Conservation (phyloP, 2,888 invertebrate species). For the Pammene aurita region DNA sequence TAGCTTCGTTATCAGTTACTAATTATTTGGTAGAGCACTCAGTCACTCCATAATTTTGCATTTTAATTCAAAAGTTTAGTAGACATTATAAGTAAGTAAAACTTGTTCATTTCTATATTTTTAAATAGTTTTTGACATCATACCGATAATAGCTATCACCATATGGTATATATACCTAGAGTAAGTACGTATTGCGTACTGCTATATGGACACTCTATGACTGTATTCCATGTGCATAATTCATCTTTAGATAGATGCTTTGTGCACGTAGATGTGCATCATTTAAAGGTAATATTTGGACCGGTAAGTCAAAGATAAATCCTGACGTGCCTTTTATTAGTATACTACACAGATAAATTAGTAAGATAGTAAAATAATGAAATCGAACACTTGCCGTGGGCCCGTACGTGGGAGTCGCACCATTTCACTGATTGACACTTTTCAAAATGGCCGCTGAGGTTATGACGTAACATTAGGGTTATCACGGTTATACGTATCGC, state of each 20-base stretch:
- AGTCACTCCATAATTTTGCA: neutral
- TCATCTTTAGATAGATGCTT: too few species aligned
- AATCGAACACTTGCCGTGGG: conserved; percentile 20
- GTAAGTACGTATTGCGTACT: too few species aligned
- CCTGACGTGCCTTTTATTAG: neutral
- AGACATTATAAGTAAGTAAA: neutral
- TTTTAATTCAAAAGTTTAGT: neutral
- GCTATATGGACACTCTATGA: too few species aligned
- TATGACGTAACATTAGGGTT: conserved; percentile 35
- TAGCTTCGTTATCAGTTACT: conserved; percentile 4
- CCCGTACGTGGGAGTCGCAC: conserved; percentile 35
- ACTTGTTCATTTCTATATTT: neutral
- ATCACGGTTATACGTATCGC: conserved; percentile 26
- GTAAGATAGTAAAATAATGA: conserved; percentile 34
- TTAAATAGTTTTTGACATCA: too few species aligned
- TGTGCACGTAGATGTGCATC: too few species aligned
- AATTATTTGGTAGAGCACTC: conserved; percentile 9
- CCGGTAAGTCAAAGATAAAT: neutral
- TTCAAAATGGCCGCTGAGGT: conserved; percentile 32
- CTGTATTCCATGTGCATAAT: too few species aligned
- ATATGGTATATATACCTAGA: too few species aligned
- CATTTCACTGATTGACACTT: conserved; percentile 40
- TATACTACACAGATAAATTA: conserved; percentile 15
- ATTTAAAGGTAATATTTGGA: neutral
- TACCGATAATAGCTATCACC: too few species aligned